Evolutionary conservation across 2,797 vertebrate species (phyloP), one percentile per base, ranked within the genome.

Genomic region (Geotrypetes seraphini): DNA sequence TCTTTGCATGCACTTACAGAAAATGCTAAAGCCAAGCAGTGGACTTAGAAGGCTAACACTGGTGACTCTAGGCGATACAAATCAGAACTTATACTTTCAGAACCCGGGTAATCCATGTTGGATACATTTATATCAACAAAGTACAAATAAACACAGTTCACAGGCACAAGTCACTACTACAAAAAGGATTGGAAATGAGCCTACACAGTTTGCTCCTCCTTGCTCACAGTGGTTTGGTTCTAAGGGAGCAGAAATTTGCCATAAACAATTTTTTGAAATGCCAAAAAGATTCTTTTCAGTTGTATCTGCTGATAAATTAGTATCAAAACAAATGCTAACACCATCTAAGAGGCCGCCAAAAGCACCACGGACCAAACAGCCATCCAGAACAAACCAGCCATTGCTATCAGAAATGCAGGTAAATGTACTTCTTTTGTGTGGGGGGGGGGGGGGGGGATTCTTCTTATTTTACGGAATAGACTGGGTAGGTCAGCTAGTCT

Each of bases 291-390:
- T 67, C 47, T 82, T 83, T 43, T 79, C 88, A 0, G 48, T 85
- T 14, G 20, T 65, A 12, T 41, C 79, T 21, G 63, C 33, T 35
- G 78, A 63, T 40, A 66, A 76, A 35, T 40, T 84, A 2, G 66
- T 85, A 20, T 63, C 90, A 22, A 89, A 86, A 35, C 58, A 78
- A 5, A 57, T 10, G 39, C 25, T 59, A 2, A 52, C 80, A 0
- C 40, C 78, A 19, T 72, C 75, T 19, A 96, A 91, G 65, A 83
- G 84, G 32, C 69, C 81, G 6, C 85, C 84, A 1, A 99, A 97
- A 60, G 89, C 90, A 37, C 88, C 93, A 0, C 77, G 96, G 62
- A 97, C 96, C 16, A 93, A 96, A 60, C 92, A 99, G 45, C 96
- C 96, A 0, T 99, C 96, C 10, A 82, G 96, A 71, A 50, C 84